Conservation (phyloP, 2,797 vertebrate species). For the Malacoraja senta region DNA sequence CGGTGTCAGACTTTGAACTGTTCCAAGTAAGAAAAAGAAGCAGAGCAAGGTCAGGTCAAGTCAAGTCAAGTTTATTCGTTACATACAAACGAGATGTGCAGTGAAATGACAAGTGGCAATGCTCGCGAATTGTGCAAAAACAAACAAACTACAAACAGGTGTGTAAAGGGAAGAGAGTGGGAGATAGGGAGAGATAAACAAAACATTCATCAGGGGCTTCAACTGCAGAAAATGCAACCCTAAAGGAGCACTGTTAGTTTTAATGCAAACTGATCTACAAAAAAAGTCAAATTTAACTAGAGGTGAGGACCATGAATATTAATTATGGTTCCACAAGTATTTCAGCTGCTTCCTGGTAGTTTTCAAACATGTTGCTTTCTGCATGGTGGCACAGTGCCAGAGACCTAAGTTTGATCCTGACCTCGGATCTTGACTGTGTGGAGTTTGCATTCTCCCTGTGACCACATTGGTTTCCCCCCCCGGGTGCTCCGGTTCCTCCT, state of each 20-base stretch:
- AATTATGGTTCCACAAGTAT: not conserved
- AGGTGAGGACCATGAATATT: not conserved
- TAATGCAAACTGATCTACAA: not conserved
- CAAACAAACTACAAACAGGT: too few relatives aligned
- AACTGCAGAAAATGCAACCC: not conserved
- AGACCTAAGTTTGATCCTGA: too few relatives aligned
- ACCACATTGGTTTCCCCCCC: too few relatives aligned
- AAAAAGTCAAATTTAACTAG: not conserved
- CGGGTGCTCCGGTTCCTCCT: too few relatives aligned
- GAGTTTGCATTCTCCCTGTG: too few relatives aligned
- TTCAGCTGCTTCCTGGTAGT: not conserved
- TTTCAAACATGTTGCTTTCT: not conserved
- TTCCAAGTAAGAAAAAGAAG: slow-evolving; percentile 44
- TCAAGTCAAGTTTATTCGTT: too few relatives aligned
- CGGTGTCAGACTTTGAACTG: slow-evolving; percentile 81
- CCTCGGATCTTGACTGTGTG: too few relatives aligned
- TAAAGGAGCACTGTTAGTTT: not conserved
- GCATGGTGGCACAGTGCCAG: too few relatives aligned
- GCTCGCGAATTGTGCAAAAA: too few relatives aligned
- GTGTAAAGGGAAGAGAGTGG: not conserved
- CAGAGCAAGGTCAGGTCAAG: too few relatives aligned
- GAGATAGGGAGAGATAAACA: not conserved
- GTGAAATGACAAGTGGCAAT: too few relatives aligned
- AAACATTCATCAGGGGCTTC: not conserved
- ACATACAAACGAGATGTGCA: too few relatives aligned